These are phyloP conservation scores for Champsocephalus gunnari DNA, from an alignment of 2,797 vertebrate species.

Conservation along the genomic window DNA sequence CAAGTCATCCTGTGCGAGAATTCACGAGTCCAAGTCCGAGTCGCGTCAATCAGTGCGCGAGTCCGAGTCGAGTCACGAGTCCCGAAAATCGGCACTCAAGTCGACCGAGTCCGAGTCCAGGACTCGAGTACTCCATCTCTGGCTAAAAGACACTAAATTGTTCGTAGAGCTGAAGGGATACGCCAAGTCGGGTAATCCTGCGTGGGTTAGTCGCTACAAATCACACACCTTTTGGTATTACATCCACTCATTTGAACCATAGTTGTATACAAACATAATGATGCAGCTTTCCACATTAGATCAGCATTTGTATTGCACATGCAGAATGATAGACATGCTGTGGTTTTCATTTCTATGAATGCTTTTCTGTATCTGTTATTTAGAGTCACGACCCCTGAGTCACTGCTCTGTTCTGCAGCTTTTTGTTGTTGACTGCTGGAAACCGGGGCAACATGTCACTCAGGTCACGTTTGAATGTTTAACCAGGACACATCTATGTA, in stretches of 20 bases:
- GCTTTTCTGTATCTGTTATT: background rate
- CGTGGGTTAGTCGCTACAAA: too few relatives aligned
- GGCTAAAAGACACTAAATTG: too few relatives aligned
- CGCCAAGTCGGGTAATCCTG: too few relatives aligned
- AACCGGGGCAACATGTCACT: background rate
- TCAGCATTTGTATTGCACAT: background rate
- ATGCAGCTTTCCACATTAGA: conserved; percentile 6
- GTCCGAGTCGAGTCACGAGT: too few relatives aligned
- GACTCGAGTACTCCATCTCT: too few relatives aligned
- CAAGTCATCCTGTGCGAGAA: too few relatives aligned
- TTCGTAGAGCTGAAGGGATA: too few relatives aligned
- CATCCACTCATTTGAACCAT: background rate
- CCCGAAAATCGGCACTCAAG: too few relatives aligned
- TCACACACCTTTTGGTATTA: background rate
- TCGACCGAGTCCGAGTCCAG: too few relatives aligned
- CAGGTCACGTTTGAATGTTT: background rate
- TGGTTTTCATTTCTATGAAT: conserved; percentile 1
- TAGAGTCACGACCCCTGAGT: background rate
- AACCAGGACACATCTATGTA: conserved; percentile 1
- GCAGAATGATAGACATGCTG: background rate
- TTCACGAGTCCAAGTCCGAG: too few relatives aligned
- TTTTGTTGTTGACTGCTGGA: conserved; percentile 15
- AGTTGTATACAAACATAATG: background rate
- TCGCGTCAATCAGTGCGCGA: too few relatives aligned
- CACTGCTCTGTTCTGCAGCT: conserved; percentile 10